Percentiles rank a stretch among this genome's conserved stretches.
phyloP scores from a whole-genome alignment of 2,888 invertebrate genomes.

The Malachius bipustulatus region DNA sequence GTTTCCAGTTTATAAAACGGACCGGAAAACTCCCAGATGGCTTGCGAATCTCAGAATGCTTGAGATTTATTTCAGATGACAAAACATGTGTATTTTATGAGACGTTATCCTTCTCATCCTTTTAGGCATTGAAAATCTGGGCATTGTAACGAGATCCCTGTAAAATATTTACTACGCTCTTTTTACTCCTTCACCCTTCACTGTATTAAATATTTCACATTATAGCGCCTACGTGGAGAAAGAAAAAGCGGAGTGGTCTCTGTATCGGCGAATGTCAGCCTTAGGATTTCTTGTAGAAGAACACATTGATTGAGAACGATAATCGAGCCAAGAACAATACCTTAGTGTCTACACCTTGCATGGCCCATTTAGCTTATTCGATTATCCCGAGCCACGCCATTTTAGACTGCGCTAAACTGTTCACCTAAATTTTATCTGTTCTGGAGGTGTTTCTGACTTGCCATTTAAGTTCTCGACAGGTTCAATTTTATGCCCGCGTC shows the following conservation, averaged over 20 bases:
- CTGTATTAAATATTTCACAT: neutral
- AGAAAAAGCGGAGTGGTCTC: neutral
- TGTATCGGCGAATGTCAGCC: neutral
- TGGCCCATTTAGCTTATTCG: conserved; percentile 20
- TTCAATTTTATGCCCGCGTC: conserved; percentile 6
- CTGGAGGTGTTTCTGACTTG: conserved; percentile 2
- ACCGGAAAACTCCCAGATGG: no score
- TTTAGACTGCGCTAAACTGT: conserved; percentile 17
- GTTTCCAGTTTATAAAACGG: no score
- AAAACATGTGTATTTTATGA: conserved; percentile 3
- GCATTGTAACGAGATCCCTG: neutral
- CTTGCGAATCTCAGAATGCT: no score
- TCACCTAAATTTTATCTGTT: conserved; percentile 17
- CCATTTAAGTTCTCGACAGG: conserved; percentile 7
- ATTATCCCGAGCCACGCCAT: conserved; percentile 20
- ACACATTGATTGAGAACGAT: conserved; percentile 7
- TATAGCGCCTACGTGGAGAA: neutral
- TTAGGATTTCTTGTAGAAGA: conserved; percentile 1
- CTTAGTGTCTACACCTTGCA: conserved; percentile 21
- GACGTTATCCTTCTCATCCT: conserved; percentile 2
- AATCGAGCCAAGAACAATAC: conserved; percentile 15
- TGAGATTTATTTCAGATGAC: no score
- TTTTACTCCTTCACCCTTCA: neutral
- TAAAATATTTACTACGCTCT: conserved; percentile 1
- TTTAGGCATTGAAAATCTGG: neutral